A percentile compares a stretch with the other conserved stretches of the same genome.
These are phyloP conservation scores for Elachura formosa DNA, from an alignment of 2,113 vertebrate genomes.

Conservation along the genomic window DNA sequence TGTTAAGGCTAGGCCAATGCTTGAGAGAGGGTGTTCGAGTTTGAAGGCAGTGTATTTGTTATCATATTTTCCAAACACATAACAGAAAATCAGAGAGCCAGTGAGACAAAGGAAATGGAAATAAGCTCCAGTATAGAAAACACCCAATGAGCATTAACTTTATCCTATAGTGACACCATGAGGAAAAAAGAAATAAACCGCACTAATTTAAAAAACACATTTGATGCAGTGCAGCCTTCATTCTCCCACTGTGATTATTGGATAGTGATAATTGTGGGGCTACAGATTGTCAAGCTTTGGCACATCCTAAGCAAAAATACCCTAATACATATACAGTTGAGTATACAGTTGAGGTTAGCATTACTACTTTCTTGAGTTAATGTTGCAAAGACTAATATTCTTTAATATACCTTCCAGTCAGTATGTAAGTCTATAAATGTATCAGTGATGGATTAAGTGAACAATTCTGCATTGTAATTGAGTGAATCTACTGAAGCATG, in stretches of 20 bases:
- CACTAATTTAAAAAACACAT: neutral
- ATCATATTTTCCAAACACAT: neutral
- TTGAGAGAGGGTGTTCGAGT: neutral
- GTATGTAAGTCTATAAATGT: neutral
- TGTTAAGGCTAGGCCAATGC: neutral
- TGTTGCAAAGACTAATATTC: neutral
- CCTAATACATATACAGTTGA: neutral
- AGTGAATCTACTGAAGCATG: neutral
- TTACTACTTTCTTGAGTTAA: neutral
- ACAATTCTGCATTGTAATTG: neutral
- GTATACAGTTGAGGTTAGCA: neutral
- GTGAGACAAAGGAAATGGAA: neutral
- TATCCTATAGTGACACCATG: constrained; percentile 61
- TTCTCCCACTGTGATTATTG: neutral
- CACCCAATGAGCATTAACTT: neutral
- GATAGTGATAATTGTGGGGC: neutral
- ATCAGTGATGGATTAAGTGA: neutral
- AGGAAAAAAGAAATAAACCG: constrained; percentile 21
- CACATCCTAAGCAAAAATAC: neutral
- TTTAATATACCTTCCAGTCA: neutral
- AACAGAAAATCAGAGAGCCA: neutral
- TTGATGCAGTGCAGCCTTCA: neutral
- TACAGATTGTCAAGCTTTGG: neutral
- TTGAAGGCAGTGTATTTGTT: neutral
- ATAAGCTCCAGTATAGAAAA: neutral